Percentiles rank a stretch among this genome's conserved stretches.
phyloP scores from a whole-genome alignment of 1,140 invertebrate species.

The Macrosteles quadrilineatus region DNA sequence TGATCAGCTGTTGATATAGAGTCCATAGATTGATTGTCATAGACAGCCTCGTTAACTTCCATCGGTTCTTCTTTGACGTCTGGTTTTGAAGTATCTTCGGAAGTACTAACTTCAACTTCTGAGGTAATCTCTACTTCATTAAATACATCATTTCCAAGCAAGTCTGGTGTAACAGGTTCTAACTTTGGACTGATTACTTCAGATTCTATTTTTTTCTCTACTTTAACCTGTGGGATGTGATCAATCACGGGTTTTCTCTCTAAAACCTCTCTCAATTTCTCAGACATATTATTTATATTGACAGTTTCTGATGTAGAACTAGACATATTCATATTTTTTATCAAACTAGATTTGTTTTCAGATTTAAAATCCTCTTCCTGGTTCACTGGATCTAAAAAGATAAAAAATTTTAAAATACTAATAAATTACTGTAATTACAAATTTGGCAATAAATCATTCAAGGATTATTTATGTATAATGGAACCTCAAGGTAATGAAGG shows the following conservation, averaged over 20 bases:
- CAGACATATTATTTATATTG: constrained; percentile 16
- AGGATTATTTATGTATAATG: too few species aligned
- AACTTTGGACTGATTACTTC: constrained; percentile 12
- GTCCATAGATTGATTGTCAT: constrained; percentile 31
- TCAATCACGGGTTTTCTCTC: constrained; percentile 34
- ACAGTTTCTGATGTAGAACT: not conserved
- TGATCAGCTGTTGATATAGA: not conserved
- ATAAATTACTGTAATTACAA: too few species aligned
- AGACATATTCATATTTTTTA: not conserved
- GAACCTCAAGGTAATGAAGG: too few species aligned
- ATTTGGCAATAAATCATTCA: too few species aligned
- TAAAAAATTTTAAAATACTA: too few species aligned
- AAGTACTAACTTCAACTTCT: constrained; percentile 30
- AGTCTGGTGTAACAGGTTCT: constrained; percentile 10
- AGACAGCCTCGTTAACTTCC: not conserved
- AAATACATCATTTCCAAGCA: constrained; percentile 33
- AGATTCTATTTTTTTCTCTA: constrained; percentile 29
- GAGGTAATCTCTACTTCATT: constrained; percentile 42
- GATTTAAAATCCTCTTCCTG: not conserved
- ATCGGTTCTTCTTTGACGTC: constrained; percentile 33
- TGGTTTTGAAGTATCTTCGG: constrained; percentile 21
- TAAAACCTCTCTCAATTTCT: constrained; percentile 37
- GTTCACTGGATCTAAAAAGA: too few species aligned
- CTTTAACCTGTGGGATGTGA: not conserved
- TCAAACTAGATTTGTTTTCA: not conserved